Base-by-base conservation (phyloP, 1,140 invertebrate species). In the Patella vulgata region DNA sequence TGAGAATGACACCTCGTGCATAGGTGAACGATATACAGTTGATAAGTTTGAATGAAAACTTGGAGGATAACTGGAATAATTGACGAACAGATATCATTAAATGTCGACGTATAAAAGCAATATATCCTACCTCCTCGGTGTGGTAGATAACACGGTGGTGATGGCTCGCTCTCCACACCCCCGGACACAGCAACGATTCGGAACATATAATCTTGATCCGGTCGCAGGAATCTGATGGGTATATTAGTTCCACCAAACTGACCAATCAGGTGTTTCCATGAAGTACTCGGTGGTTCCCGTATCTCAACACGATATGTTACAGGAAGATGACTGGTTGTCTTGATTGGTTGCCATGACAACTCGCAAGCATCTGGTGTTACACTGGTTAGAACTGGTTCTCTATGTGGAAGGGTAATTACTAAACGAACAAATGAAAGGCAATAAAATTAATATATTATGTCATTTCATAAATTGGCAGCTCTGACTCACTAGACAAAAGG, bases 191-290 rank as follows among this genome's bases (percentile, higher is more conserved):
- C 81, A 21, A 69, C 57, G 5, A 84, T 70, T 21, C 82, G 47
- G 66, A 83, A 82, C 48, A 81, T 54, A 46, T 82, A 82, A 36
- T 82, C 80, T 27, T 70, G 53, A 59, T 82, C 79, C 21, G 80
- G 75, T 73, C 95, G 92, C 0, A 97, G 86, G 79, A 75, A 79
- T 19, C 69, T 71, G 17, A 82, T 57, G 12, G 55, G 66, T 63
- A 70, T 69, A n/a, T 54, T 63, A 4, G 66, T 63, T 33, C 43
- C 11, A 19, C 61, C 51, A 27, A 79, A 44, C 14, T 67, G 52
- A 9, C 62, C 46, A 12, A 69, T 64, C 8, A 80, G 39, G 12
- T 62, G 48, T n/a, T 28, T 46, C 78, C 78, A 80, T 19, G 52
- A n/a, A n/a, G 66, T 61, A 48, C 69, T 71, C 6, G 78, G 75